Evolutionary conservation across 2,888 invertebrate species (phyloP), one percentile per base, ranked within the genome.

Genomic region (Eudasyphora cyanicolor): DNA sequence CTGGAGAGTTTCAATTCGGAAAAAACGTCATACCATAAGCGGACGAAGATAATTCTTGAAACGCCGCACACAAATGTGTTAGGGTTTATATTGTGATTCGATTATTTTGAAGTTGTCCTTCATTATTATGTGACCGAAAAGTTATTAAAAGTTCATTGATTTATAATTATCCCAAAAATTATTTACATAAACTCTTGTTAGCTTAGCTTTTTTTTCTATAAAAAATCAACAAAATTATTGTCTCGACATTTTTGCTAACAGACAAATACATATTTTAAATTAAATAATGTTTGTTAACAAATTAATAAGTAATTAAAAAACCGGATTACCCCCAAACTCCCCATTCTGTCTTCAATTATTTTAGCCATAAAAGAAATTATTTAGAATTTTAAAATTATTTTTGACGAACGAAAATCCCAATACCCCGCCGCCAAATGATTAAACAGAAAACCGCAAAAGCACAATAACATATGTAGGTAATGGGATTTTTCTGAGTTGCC

Each of bases 81-180:
- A 45, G 6, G 24, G 14, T 12, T 12, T 27, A 27, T 17, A 14
- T 57, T 57, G 24, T 54, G 35, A 57, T 38, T 21, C 24, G 29
- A 71, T 54, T 38, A 38, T 57, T 21, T 19, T 57, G 12, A 57
- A 62, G 29, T 35, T 71, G 75, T 71, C 82, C 70, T 75, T 75
- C 78, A 76, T 51, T 69, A 24, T 42, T 45, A 12, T 35, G 57
- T 60, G 24, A 42, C 54, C 51, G 14, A 80, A 82, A 60, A 12
- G 12, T 35, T 62, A 54, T 62, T 51, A 38, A 75, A 81, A 70
- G 78, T 82, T 70, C 42, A 60, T 60, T 76, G 73, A 71, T 73
- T 73, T 76, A 76, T 76, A 73, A 62, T 76, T 64, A 32, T n/a
- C n/a, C 24, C 14, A 57, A 24, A 54, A 75, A 17, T 17, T 57